phyloP scores from a whole-genome alignment of 2,113 vertebrate genomes.

The Centropus unirufus region DNA sequence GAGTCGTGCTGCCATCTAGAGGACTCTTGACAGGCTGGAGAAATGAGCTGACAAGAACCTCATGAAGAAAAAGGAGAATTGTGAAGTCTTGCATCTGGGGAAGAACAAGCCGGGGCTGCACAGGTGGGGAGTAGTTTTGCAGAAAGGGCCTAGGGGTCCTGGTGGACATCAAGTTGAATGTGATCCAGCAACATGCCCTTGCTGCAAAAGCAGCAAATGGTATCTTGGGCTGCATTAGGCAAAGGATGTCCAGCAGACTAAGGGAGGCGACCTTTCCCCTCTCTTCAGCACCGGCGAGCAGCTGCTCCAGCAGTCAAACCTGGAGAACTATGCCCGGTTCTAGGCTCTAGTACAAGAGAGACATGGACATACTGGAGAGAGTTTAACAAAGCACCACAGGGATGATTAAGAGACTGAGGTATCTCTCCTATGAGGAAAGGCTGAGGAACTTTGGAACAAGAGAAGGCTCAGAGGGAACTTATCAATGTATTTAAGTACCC shows the following conservation, averaged over 20 bases:
- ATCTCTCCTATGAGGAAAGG: neutral
- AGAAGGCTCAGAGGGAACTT: neutral
- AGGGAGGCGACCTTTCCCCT: neutral
- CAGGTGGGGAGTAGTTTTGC: neutral
- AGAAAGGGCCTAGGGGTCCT: neutral
- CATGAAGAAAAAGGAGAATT: neutral
- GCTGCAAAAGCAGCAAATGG: fast-evolving
- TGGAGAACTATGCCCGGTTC: neutral
- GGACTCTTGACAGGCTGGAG: neutral
- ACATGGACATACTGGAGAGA: neutral
- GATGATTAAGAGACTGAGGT: neutral
- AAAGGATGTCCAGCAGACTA: neutral
- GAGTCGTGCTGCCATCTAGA: neutral
- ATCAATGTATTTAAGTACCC: neutral
- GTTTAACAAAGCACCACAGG: neutral
- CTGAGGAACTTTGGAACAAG: neutral
- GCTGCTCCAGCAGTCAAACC: neutral
- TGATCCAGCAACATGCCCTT: neutral
- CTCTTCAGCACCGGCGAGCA: neutral
- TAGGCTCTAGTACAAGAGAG: neutral
- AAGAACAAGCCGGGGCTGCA: neutral
- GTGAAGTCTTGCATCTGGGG: neutral
- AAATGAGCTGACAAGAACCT: neutral
- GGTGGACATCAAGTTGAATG: neutral
- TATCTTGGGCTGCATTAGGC: neutral